A percentile compares a stretch with the other conserved stretches of the same genome.
These are phyloP conservation scores for Cabera pusaria DNA, from an alignment of 2,888 invertebrate genomes.

Conservation along the genomic window DNA sequence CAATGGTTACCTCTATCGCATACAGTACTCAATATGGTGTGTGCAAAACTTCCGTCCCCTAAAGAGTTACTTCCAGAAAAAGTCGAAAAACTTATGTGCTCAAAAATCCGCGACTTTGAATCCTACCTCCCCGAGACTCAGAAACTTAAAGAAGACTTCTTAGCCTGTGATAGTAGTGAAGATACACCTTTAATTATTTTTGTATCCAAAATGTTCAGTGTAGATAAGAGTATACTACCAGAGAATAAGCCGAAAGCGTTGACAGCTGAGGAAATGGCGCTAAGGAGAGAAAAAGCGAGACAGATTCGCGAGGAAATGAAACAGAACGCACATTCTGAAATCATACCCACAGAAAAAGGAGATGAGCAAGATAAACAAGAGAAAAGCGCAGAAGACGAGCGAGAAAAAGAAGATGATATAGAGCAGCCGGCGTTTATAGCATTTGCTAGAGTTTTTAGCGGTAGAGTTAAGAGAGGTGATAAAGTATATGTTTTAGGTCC, in stretches of 20 bases:
- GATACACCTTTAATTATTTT: slow-evolving; percentile 88
- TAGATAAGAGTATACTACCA: slow-evolving; percentile 89
- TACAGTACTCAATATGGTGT: slow-evolving; percentile 92
- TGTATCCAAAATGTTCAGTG: slow-evolving; percentile 96
- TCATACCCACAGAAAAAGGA: slow-evolving; percentile 36
- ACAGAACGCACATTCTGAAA: slow-evolving; percentile 42
- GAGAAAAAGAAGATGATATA: slow-evolving; percentile 51
- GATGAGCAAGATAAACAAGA: slow-evolving; percentile 50
- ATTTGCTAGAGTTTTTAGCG: slow-evolving; percentile 96
- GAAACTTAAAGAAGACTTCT: slow-evolving; percentile 86
- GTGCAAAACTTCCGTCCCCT: slow-evolving; percentile 92
- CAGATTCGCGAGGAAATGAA: slow-evolving; percentile 85
- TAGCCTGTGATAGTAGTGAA: slow-evolving; percentile 85
- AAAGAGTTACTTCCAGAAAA: slow-evolving; percentile 88
- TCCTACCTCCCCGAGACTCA: slow-evolving; percentile 87
- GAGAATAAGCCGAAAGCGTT: slow-evolving; percentile 91
- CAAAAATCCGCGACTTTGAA: slow-evolving; percentile 86
- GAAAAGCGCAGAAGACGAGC: slow-evolving; percentile 66
- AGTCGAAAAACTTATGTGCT: slow-evolving; percentile 92
- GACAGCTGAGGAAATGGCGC: slow-evolving; percentile 88
- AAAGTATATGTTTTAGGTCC: slow-evolving; percentile 93
- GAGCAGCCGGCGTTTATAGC: slow-evolving; percentile 91
- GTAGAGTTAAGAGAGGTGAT: slow-evolving; percentile 89
- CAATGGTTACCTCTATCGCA: slow-evolving; percentile 95
- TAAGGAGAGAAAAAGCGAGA: slow-evolving; percentile 86